phyloP scores from a whole-genome alignment of 2,888 invertebrate genomes.

The Choristoneura rosaceana region DNA sequence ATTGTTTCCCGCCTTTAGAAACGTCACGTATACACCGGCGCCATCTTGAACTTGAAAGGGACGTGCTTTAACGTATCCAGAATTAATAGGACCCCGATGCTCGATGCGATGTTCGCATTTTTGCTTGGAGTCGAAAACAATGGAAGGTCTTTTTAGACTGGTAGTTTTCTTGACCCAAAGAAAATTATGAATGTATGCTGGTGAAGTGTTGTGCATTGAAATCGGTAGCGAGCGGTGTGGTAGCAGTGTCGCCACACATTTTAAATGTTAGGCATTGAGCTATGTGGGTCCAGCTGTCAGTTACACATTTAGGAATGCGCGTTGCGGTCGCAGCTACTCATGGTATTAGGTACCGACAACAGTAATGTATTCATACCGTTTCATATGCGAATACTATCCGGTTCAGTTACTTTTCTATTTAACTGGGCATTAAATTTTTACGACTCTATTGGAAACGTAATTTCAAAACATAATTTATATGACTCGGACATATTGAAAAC shows the following conservation, averaged over 20 bases:
- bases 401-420: slow-evolving; percentile 26
- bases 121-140: slow-evolving; percentile 50
- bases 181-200: slow-evolving; percentile 74
- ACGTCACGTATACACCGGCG: slow-evolving; percentile 76
- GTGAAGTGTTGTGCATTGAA: slow-evolving; percentile 61
- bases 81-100: slow-evolving; percentile 59
- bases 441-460: slow-evolving; percentile 13
- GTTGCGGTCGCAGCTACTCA: slow-evolving; percentile 45
- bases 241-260: slow-evolving; percentile 59
- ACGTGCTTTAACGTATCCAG: slow-evolving; percentile 74
- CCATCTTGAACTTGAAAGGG: slow-evolving; percentile 76
- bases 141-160: slow-evolving; percentile 59
- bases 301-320: slow-evolving; percentile 56
- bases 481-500: slow-evolving; percentile 27
- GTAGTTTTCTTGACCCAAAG: slow-evolving; percentile 76
- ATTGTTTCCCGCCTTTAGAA: slow-evolving; percentile 78
- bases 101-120: slow-evolving; percentile 51
- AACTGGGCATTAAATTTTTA: slow-evolving; percentile 20
- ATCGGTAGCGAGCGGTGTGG: slow-evolving; percentile 61
- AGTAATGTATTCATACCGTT: slow-evolving; percentile 33
- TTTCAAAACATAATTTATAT: slow-evolving; percentile 31
- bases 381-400: slow-evolving; percentile 28
- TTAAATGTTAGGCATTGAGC: slow-evolving; percentile 61
- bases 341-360: background rate
- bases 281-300: slow-evolving; percentile 55